phyloP scores from a whole-genome alignment of 2,888 invertebrate genomes.

The Cyrtodaria siliqua region DNA sequence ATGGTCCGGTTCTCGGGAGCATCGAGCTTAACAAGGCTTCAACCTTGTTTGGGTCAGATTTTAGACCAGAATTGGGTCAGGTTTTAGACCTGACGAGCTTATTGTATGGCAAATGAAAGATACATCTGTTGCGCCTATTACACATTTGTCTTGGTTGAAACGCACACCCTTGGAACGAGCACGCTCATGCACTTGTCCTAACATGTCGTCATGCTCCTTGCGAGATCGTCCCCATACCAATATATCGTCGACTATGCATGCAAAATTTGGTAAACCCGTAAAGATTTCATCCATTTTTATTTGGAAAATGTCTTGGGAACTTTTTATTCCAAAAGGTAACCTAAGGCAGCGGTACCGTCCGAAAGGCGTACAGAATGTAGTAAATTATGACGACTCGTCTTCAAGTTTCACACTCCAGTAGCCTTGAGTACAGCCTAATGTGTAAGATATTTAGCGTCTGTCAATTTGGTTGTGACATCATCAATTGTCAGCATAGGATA shows the following conservation, averaged over 20 bases:
- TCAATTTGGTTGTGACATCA: no score
- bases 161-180: slow-evolving; percentile 15
- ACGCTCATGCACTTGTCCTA: slow-evolving; percentile 16
- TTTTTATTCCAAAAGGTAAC: slow-evolving; percentile 55
- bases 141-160: slow-evolving; percentile 32
- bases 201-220: slow-evolving; percentile 26
- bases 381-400: slow-evolving; percentile 25
- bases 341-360: slow-evolving; percentile 34
- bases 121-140: slow-evolving; percentile 15
- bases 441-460: neutral
- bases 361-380: slow-evolving; percentile 48
- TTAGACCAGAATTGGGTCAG: slow-evolving; percentile 18
- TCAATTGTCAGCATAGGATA: no score
- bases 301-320: slow-evolving; percentile 42
- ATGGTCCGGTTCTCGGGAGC: slow-evolving; percentile 15
- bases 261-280: slow-evolving; percentile 21
- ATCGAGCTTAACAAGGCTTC: slow-evolving; percentile 25
- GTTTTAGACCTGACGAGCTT: slow-evolving; percentile 15
- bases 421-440: slow-evolving; percentile 27
- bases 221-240: slow-evolving; percentile 27
- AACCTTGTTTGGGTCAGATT: slow-evolving; percentile 23
- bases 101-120: slow-evolving; percentile 20
- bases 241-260: slow-evolving; percentile 36
- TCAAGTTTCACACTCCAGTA: slow-evolving; percentile 41
- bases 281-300: slow-evolving; percentile 27